phyloP scores from a whole-genome alignment of 2,797 vertebrate genomes.

The Alfaro cultratus region DNA sequence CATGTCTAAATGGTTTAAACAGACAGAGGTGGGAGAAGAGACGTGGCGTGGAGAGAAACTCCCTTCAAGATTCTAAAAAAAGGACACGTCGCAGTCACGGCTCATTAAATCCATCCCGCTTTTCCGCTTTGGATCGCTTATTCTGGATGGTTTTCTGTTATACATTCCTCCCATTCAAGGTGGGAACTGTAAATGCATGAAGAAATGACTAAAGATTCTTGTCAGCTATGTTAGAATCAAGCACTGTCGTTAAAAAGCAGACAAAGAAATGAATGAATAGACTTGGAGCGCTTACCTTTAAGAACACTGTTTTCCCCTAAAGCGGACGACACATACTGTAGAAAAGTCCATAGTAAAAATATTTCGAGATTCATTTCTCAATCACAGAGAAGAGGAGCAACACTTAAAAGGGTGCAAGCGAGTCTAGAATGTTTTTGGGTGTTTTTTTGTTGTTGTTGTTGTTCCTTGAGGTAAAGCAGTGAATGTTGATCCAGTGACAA shows the following conservation, averaged over 20 bases:
- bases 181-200: background rate
- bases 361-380: slow-evolving; percentile 66
- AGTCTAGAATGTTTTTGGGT: background rate
- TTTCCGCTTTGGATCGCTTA: slow-evolving; percentile 30
- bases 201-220: background rate
- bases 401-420: slow-evolving; percentile 14
- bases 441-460: background rate
- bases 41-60: slow-evolving; percentile 52
- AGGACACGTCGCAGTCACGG: slow-evolving; percentile 56
- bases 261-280: slow-evolving; percentile 7
- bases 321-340: slow-evolving; percentile 51
- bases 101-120: slow-evolving; percentile 45
- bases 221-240: background rate
- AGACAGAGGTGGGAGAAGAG: slow-evolving; percentile 8
- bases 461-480: background rate
- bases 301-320: slow-evolving; percentile 55
- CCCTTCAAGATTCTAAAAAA: slow-evolving; percentile 32
- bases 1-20: slow-evolving; percentile 30
- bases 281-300: slow-evolving; percentile 65
- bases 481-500: slow-evolving; percentile 40
- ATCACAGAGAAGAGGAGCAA: slow-evolving; percentile 29
- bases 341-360: slow-evolving; percentile 64
- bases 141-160: background rate
- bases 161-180: background rate
- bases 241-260: background rate